phyloP scores from a whole-genome alignment of 2,797 vertebrate genomes.

The Moxostoma hubbsi region DNA sequence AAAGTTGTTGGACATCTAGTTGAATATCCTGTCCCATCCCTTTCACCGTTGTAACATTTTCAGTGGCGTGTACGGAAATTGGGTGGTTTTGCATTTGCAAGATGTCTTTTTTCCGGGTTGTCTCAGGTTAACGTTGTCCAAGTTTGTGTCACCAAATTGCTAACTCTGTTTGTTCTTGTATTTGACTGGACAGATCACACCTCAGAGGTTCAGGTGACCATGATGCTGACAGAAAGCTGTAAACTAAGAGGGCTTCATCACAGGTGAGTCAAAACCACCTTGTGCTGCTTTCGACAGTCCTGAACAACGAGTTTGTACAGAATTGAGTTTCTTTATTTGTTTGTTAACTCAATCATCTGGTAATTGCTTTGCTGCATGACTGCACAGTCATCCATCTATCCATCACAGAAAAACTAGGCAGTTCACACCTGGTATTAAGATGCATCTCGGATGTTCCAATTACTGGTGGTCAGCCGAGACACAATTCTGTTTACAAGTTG shows the following conservation, averaged over 20 bases:
- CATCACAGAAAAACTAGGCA: too few relatives aligned
- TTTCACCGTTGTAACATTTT: neutral
- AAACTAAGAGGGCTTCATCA: slow-evolving; percentile 98
- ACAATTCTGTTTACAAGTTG: too few relatives aligned
- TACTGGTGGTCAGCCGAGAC: too few relatives aligned
- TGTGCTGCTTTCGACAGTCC: neutral
- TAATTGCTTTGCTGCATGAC: too few relatives aligned
- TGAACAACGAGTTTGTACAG: too few relatives aligned
- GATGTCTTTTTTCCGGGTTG: neutral
- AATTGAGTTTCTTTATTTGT: too few relatives aligned
- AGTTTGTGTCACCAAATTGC: neutral
- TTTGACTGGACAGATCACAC: slow-evolving; percentile 84
- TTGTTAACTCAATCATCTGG: too few relatives aligned
- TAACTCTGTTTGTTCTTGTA: slow-evolving; percentile 48
- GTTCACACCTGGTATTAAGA: too few relatives aligned
- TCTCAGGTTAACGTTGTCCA: neutral
- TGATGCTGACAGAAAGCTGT: slow-evolving; percentile 99
- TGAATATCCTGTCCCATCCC: too few relatives aligned
- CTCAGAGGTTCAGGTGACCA: slow-evolving; percentile 97
- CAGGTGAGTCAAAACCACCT: slow-evolving; percentile 77
- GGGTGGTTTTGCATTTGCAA: neutral
- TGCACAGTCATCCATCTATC: too few relatives aligned
- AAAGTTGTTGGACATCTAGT: too few relatives aligned
- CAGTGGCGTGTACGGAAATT: neutral
- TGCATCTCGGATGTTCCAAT: too few relatives aligned